Base-by-base conservation (phyloP, 2,113 vertebrate species). In the Axis porcinus region DNA sequence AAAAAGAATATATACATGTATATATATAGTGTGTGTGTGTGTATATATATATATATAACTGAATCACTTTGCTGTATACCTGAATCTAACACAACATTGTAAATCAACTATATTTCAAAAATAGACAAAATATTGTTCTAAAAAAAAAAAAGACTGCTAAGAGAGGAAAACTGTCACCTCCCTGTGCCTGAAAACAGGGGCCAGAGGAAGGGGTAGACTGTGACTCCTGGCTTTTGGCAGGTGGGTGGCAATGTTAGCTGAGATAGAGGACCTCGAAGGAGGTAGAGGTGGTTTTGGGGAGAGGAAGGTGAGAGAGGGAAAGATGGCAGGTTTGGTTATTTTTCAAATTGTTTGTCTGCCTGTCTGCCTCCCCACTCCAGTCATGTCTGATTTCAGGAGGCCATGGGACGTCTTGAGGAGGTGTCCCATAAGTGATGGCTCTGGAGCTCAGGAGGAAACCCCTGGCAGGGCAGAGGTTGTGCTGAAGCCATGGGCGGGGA, bases 21-120 rank as follows among this genome's bases (percentile, higher is more conserved):
- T 78, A 12, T 74, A 30, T 16, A 33, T 17, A 17, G 1, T 45
- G 3, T 28, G 11, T 7, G 6, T 25, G 2, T 8, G 1, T 8
- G 6, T 14, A 8, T 8, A 76, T 3, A 76, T 2, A 30, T 19
- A 74, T 12, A 82, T 7, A 23, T n/a, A 82, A 25, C 30, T 54
- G 50, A 82, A 25, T 54, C 33, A 54, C 33, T 82, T 8, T 54
- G 47, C 33, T 36, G 50, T 82, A 52, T 3, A n/a, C 30, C 50
- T 14, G 50, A 82, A n/a, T 54, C 79, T 36, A 36, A n/a, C 79
- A 54, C 10, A 81, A 33, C 79, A 82, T 4, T 54, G 19, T 82
- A 82, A 82, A 82, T 54, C 79, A 82, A 54, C 19, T 54, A 21
- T n/a, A 25, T 33, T 81, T 82, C 50, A n/a, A n/a, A n/a, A n/a